Percentiles rank a stretch among this genome's conserved stretches.
These are phyloP conservation scores for Prochilodus magdalenae DNA, from an alignment of 2,113 vertebrate genomes.

Conservation along the genomic window DNA sequence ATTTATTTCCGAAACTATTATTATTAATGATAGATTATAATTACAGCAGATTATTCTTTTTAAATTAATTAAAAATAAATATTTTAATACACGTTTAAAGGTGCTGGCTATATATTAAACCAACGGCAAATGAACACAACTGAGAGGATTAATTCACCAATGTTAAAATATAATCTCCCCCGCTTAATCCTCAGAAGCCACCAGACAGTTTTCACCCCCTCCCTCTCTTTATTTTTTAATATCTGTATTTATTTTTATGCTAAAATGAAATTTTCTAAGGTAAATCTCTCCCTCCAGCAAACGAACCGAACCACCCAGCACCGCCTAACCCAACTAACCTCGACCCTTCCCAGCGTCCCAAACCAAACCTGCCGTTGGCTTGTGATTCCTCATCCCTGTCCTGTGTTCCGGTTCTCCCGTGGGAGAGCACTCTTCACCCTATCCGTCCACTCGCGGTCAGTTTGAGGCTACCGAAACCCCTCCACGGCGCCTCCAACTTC, in stretches of 20 bases:
- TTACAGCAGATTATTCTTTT: too few relatives aligned
- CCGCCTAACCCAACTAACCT: neutral
- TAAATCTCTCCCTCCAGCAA: too few relatives aligned
- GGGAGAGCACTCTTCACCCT: neutral
- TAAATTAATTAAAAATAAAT: too few relatives aligned
- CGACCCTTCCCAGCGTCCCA: neutral
- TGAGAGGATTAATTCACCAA: conserved; percentile 7
- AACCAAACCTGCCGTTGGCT: neutral
- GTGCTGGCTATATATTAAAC: too few relatives aligned
- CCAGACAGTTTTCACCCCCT: neutral
- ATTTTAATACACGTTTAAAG: too few relatives aligned
- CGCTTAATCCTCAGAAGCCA: conserved; percentile 5
- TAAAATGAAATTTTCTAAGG: neutral
- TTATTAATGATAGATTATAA: too few relatives aligned
- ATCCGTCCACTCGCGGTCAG: neutral
- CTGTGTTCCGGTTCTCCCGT: neutral
- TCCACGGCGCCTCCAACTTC: neutral
- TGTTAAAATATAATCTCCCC: conserved; percentile 11
- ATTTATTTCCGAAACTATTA: too few relatives aligned
- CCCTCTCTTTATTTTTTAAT: neutral
- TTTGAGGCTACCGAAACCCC: neutral
- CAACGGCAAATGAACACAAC: neutral
- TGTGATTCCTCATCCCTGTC: neutral
- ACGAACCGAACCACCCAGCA: neutral
- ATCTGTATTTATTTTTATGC: neutral